Evolutionary conservation across 2,113 vertebrate species (phyloP).

Genomic region (Actenoides lindsayi): DNA sequence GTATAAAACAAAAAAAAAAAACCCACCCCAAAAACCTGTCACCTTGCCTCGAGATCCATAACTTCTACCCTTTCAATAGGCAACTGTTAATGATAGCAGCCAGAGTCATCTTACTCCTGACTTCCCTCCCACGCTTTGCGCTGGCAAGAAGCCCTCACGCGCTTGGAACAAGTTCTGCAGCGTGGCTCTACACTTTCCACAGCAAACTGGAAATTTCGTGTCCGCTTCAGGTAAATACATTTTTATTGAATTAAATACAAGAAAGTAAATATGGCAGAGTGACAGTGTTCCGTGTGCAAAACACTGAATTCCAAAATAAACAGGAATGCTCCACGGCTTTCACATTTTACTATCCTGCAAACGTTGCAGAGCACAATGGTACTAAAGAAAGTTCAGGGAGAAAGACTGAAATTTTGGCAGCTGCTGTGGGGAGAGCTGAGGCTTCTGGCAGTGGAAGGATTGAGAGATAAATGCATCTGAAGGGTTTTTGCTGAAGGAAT

Average conservation of each 20-base stretch:
- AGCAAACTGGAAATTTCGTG: constrained; percentile 13
- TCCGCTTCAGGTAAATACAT: constrained; percentile 21
- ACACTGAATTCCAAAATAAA: constrained; percentile 37
- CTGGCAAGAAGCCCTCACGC: constrained; percentile 16
- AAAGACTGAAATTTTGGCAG: constrained; percentile 19
- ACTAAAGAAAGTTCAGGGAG: background rate
- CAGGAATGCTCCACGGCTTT: constrained; percentile 12
- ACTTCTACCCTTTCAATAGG: background rate
- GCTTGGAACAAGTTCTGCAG: background rate
- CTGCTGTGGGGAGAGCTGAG: background rate
- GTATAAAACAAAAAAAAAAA: background rate
- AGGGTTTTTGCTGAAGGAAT: background rate
- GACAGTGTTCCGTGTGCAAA: background rate
- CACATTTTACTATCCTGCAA: background rate
- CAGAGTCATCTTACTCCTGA: background rate
- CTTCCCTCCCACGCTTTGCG: background rate
- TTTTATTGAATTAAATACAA: constrained; percentile 32
- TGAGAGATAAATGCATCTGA: background rate
- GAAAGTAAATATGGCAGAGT: constrained; percentile 48
- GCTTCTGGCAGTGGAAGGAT: background rate
- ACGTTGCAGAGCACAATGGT: background rate
- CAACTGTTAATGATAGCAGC: background rate
- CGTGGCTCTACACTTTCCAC: background rate
- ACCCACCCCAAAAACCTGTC: background rate
- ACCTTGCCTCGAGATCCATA: background rate